Base-by-base conservation (phyloP, 2,797 vertebrate genomes). In the Leuciscus waleckii region DNA sequence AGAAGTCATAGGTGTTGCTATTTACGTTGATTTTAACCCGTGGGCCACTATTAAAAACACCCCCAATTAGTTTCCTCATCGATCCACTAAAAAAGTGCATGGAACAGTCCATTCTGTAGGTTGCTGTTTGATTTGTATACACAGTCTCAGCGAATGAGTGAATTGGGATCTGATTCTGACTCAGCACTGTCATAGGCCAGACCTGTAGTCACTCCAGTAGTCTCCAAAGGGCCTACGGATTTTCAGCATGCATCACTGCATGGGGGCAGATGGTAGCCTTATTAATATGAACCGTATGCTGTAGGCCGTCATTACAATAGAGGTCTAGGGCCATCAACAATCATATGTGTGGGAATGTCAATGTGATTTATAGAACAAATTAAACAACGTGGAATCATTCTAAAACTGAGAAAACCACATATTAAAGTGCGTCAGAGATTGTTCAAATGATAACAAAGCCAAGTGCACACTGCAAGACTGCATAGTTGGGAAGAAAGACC, bases 91-190 rank as follows among this genome's bases (percentile, higher is more conserved):
- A 74, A 76, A 49, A 54, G 49, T 37, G 67, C 78, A 87, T 87
- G 82, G 83, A 91, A 90, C 89, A 69, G 89, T 91, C 89, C 79
- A 81, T 88, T 88, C 90, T 90, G 91, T 78, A 83, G 69, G 81
- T 90, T 91, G 88, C 65, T 92, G 79, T 63, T 19, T 85, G 26
- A 79, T 65, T 54, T 58, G 32, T 74, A 43, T 49, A 63, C 29
- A 11, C 43, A 77, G 61, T 37, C 13, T 65, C 14, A 63, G 75
- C 85, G 82, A 89, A 77, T 89, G 56, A 91, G 81, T 87, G 78
- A 88, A 81, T 74, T 26, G 73, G 77, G 43, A 76, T 87, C 88
- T 87, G 88, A 84, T 86, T 88, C 80, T 88, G 84, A 89, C 88
- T 90, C 89, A 89, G 89, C 90, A 81, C 71, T 83, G 75, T 86